Base-by-base conservation (phyloP, 92 coral and sea anemone genomes). In the Umimayanthus kanabou region DNA sequence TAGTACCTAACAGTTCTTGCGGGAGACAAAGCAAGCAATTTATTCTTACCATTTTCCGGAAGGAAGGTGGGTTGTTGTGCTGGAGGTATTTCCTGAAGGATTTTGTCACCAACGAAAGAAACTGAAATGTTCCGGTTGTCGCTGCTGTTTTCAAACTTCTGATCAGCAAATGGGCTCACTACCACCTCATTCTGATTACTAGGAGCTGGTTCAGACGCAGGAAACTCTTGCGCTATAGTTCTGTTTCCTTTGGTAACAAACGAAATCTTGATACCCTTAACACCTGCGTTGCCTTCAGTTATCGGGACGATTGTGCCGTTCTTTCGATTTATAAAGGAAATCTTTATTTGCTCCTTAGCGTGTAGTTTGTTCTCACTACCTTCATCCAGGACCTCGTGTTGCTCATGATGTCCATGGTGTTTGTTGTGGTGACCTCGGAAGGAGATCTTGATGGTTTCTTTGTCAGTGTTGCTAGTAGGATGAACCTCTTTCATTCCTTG, bases 371-470 rank as follows among this genome's bases (percentile, higher is more conserved):
- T 29, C 5, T 70, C 77, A 70, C 86, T 82, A 5, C 13, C 77
- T 70, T 70, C 42, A 69, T 83, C 87, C 18, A 83, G 15, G 2
- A 91, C 92, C 33, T 92, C 95, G 37, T 93, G 89, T 14, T 88
- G 86, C 6, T 87, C 93, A 29, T 76, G 73, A 57, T 77, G 90
- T 26, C 50, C 64, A 23, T 79, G 89, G 2, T 88, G 84, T 15
- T 94, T 84, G 76, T 83, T 71, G 88, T 88, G 93, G 26, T 88
- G 91, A 47, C 94, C 94, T 53, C 85, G 86, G 55, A 95, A 95
- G 25, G 98, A 93, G 57, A 95, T 93, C 50, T 88, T 81, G 45
- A 95, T 95, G 43, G 93, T 92, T 67, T 95, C 98, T 18, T 88
- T 86, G 0, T 93, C 90, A 45, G 85, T 43, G 74, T 89, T 91